Base-by-base conservation (phyloP, 2,113 vertebrate species). In the Crotophaga sulcirostris region DNA sequence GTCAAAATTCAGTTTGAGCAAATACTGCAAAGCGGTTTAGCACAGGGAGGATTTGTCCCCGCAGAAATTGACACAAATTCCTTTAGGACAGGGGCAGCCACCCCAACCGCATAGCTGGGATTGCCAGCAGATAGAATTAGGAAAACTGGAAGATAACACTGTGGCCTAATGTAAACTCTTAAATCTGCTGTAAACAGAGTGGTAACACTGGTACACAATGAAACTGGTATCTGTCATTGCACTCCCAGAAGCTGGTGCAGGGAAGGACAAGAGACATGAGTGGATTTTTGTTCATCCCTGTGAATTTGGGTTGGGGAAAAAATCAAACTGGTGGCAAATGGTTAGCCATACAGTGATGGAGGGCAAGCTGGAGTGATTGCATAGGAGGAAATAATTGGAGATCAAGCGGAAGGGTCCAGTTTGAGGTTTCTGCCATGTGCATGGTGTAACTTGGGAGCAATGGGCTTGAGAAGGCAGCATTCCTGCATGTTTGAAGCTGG, bases 41-140 rank as follows among this genome's bases (percentile, higher is more conserved):
- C 34, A 7, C 42, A 87, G 85, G 80, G 51, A 90, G 94, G 94
- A 97, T 97, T 95, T 97, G 87, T 97, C 93, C 94, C 93, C 42
- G 24, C 87, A 97, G 96, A 98, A 97, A 97, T 7, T 86, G 95
- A 97, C 94, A 97, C 92, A 98, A 93, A 97, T 97, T 96, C 95
- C 94, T 97, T 93, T 84, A 93, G 95, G 96, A 96, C 52, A 69
- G 81, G 85, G 77, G 51, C 83, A 96, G 80, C 64, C 83, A 93
- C 93, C 91, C 83, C 87, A 87, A 86, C 75, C 26, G n/a, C 84
- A 86, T 7, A 55, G 72, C 70, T 93, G 59, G 86, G 90, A 97
- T n/a, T 97, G 96, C 69, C 45, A 21, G 86, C 76, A 96, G 96
- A 97, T n/a, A 78, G 96, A 95, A 97, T 97, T 97, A 97, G 84